These are phyloP conservation scores for Listronotus bonariensis DNA, from an alignment of 1,140 invertebrate genomes.

Conservation along the genomic window DNA sequence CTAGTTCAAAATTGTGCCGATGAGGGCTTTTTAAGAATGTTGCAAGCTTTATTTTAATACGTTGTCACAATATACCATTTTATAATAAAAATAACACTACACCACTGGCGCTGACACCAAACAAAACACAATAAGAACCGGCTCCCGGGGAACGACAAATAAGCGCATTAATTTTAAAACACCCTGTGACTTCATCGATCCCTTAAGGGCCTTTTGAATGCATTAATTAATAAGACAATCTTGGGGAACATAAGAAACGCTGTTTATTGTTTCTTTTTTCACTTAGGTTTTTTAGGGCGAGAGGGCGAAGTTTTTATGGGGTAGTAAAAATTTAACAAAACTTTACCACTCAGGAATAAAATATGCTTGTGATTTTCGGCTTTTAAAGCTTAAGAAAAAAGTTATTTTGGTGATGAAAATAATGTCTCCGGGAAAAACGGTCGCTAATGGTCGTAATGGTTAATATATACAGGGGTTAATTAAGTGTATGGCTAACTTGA, in stretches of 20 bases:
- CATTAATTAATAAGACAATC: constrained; percentile 41
- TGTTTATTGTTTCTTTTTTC: constrained; percentile 42
- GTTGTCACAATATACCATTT: no score
- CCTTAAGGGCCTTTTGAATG: constrained; percentile 40
- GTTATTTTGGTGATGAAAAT: no score
- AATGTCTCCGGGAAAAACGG: no score
- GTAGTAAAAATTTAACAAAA: constrained; percentile 30
- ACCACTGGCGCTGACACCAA: constrained; percentile 20
- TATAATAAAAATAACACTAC: no score
- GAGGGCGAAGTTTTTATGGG: constrained; percentile 14
- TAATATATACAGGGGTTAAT: no score
- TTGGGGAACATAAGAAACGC: constrained; percentile 30
- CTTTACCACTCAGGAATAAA: neutral
- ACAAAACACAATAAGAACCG: constrained; percentile 30
- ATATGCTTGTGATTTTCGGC: no score
- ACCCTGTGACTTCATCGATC: constrained; percentile 39
- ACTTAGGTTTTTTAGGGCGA: constrained; percentile 15
- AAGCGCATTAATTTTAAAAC: constrained; percentile 41
- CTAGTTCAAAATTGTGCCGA: no score
- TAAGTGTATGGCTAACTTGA: no score
- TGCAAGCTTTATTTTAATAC: no score
- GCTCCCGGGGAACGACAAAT: constrained; percentile 36
- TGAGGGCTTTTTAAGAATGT: no score
- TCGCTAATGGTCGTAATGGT: no score
- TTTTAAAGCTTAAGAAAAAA: no score